These are phyloP conservation scores for Laticauda laticaudata DNA, from an alignment of 2,113 vertebrate genomes.

Conservation along the genomic window DNA sequence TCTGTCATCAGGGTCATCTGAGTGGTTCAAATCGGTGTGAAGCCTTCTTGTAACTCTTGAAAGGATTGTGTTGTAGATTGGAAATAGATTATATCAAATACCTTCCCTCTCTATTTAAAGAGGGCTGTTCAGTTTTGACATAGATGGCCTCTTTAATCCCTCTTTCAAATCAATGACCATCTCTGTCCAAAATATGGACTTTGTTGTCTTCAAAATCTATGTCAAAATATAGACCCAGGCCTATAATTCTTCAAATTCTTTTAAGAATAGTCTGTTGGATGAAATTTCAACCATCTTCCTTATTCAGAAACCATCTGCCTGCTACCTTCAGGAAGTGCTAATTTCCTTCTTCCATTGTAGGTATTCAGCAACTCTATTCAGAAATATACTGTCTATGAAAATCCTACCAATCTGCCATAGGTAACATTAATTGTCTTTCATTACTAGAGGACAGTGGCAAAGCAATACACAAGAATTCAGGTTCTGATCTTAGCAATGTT, in stretches of 20 bases:
- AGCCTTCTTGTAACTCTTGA: too few relatives aligned
- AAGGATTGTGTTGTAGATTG: too few relatives aligned
- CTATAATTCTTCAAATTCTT: not conserved
- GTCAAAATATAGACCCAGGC: not conserved
- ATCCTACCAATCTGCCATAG: not conserved
- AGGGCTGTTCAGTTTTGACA: too few relatives aligned
- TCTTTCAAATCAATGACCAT: too few relatives aligned
- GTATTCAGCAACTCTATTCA: not conserved
- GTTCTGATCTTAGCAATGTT: not conserved
- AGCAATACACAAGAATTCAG: not conserved
- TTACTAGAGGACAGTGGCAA: not conserved
- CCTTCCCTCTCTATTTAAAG: too few relatives aligned
- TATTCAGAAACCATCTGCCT: not conserved
- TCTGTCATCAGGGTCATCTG: too few relatives aligned
- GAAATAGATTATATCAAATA: too few relatives aligned
- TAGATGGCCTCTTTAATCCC: too few relatives aligned
- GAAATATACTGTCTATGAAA: not conserved
- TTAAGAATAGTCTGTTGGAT: not conserved
- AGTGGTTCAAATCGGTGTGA: too few relatives aligned
- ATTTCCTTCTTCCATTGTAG: not conserved
- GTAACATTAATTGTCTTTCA: not conserved
- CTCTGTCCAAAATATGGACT: too few relatives aligned
- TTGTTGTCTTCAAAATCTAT: too few relatives aligned
- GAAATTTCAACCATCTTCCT: not conserved
- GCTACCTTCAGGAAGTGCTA: not conserved